Evolutionary conservation across 1,140 invertebrate genomes (phyloP).

Genomic region (Drosophila pseudoobscura): DNA sequence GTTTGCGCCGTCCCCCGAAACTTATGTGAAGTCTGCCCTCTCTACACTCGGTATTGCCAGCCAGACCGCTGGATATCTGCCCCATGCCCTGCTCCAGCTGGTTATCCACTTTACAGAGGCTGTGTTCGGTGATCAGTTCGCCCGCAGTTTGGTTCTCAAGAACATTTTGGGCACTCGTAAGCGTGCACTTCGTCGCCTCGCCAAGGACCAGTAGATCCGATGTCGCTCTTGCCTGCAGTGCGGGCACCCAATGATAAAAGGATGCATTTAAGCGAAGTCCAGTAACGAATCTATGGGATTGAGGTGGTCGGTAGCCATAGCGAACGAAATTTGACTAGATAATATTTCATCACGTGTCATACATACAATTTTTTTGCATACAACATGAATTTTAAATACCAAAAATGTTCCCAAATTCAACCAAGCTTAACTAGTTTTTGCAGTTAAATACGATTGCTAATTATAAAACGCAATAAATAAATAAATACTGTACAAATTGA

Average conservation of each 20-base stretch:
- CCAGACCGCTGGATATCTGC: slow-evolving; percentile 91
- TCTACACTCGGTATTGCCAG: slow-evolving; percentile 90
- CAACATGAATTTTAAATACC: slow-evolving; percentile 24
- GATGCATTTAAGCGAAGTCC: slow-evolving; percentile 19
- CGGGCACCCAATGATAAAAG: not conserved
- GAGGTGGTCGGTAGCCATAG: slow-evolving; percentile 28
- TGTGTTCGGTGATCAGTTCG: slow-evolving; percentile 67
- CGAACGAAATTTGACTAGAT: slow-evolving; percentile 1
- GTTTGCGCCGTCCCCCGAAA: slow-evolving; percentile 90
- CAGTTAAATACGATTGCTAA: slow-evolving; percentile 25
- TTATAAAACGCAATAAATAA: slow-evolving; percentile 6
- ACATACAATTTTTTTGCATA: not conserved
- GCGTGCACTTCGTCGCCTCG: slow-evolving; percentile 59
- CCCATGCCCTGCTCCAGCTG: slow-evolving; percentile 88
- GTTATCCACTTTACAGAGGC: slow-evolving; percentile 61
- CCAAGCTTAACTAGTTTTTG: slow-evolving; percentile 28
- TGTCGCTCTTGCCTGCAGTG: not conserved
- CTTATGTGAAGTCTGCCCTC: slow-evolving; percentile 91
- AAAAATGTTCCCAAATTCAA: slow-evolving; percentile 31
- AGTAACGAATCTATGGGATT: not conserved
- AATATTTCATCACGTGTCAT: slow-evolving; percentile 18
- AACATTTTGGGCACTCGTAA: slow-evolving; percentile 66
- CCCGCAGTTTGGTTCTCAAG: slow-evolving; percentile 68
- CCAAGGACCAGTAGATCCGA: slow-evolving; percentile 62
- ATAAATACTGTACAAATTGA: not conserved